phyloP scores from a whole-genome alignment of 2,888 invertebrate genomes.

The Cataglyphis rosenhaueri region DNA sequence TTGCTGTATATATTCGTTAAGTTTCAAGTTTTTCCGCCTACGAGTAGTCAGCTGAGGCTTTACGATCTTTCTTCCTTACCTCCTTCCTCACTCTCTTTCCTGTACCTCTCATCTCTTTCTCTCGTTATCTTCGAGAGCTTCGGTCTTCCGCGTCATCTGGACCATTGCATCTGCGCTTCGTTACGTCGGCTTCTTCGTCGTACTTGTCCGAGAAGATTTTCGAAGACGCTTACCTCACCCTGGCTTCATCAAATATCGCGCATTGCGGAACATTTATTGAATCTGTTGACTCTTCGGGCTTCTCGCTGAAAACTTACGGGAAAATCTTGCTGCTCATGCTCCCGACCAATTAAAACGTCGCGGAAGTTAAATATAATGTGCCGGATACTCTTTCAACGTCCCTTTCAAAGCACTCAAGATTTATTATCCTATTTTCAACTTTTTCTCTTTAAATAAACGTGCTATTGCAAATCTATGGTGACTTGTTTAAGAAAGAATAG shows the following conservation, averaged over 20 bases:
- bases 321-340: constrained; percentile 46
- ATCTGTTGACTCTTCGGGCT: constrained; percentile 45
- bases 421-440: constrained; percentile 37
- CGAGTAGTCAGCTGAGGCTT: constrained; percentile 26
- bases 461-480: not conserved
- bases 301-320: constrained; percentile 17
- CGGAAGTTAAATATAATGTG: constrained; percentile 60
- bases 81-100: constrained; percentile 12
- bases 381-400: constrained; percentile 33
- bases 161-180: constrained; percentile 57
- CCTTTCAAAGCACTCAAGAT: constrained; percentile 28
- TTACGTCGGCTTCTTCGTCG: constrained; percentile 64
- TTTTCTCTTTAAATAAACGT: not conserved
- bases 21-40: constrained; percentile 62
- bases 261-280: constrained; percentile 61
- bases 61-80: constrained; percentile 49
- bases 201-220: constrained; percentile 54
- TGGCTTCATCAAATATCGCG: constrained; percentile 67
- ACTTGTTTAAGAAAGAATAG: not conserved
- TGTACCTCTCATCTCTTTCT: constrained; percentile 36
- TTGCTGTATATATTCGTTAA: constrained; percentile 71
- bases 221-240: constrained; percentile 61
- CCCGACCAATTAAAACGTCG: constrained; percentile 69
- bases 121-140: constrained; percentile 59
- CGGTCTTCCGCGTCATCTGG: constrained; percentile 36